Evolutionary conservation across 2,113 vertebrate species (phyloP).

Genomic region (Cephalopterus ornatus): DNA sequence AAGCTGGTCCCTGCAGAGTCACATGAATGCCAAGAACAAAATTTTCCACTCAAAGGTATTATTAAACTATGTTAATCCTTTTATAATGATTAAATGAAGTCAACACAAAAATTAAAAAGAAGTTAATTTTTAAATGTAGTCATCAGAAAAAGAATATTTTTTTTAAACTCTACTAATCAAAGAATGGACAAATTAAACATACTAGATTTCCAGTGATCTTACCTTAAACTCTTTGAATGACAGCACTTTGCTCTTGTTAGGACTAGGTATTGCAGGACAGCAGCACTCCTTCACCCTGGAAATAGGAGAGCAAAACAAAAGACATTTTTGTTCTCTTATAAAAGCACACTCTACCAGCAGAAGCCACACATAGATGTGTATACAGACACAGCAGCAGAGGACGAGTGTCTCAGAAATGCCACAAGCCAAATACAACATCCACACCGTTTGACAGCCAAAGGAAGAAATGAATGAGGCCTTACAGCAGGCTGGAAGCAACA

Average conservation of each 20-base stretch:
- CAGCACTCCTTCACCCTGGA: slow-evolving; percentile 71
- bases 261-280: slow-evolving; percentile 73
- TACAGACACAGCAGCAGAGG: neutral
- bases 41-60: neutral
- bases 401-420: neutral
- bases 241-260: slow-evolving; percentile 69
- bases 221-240: slow-evolving; percentile 71
- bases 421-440: neutral
- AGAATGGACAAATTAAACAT: neutral
- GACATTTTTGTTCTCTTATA: neutral
- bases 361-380: neutral
- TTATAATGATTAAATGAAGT: neutral
- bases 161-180: neutral
- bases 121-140: neutral
- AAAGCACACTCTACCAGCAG: neutral
- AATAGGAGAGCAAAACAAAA: neutral
- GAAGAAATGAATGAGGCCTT: neutral
- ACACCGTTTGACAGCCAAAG: neutral
- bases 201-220: neutral
- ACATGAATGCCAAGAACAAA: neutral
- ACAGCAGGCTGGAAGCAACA: neutral
- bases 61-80: neutral
- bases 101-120: neutral
- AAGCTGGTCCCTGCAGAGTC: neutral
- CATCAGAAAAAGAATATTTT: neutral